Conservation (phyloP, 2,113 vertebrate genomes). For the Burhinus bistriatus region DNA sequence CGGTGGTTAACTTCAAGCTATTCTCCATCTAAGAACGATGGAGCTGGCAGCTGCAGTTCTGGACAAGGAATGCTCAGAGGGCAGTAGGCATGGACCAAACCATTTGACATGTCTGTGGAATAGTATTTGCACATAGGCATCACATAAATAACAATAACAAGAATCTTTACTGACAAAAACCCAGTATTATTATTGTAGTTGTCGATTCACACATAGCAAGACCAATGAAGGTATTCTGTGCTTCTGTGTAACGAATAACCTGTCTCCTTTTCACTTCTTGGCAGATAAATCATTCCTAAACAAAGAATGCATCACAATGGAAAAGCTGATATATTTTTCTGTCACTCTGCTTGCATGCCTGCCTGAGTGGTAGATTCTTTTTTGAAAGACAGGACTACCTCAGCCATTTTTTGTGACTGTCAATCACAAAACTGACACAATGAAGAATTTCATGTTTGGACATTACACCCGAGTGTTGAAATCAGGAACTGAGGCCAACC, state of each 20-base stretch:
- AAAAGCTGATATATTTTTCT: not conserved
- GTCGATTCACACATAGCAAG: not conserved
- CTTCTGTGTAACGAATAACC: not conserved
- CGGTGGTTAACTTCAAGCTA: not conserved
- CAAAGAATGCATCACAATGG: not conserved
- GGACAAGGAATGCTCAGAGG: not conserved
- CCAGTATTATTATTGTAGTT: not conserved
- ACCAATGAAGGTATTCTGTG: not conserved
- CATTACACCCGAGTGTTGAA: not conserved
- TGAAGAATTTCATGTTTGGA: not conserved
- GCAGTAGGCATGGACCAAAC: not conserved
- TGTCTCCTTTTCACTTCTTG: not conserved
- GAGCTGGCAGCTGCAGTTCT: not conserved
- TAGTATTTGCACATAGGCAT: not conserved
- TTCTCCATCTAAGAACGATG: fast-evolving
- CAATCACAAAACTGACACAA: not conserved
- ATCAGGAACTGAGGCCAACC: not conserved
- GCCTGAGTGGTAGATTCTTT: not conserved
- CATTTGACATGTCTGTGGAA: not conserved
- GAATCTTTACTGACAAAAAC: not conserved
- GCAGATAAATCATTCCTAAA: not conserved
- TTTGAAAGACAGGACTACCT: not conserved
- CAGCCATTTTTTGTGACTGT: not conserved
- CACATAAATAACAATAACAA: not conserved
- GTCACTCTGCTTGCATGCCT: not conserved